Base-by-base conservation (phyloP, 2,797 vertebrate genomes). In the Spinus olivaceus region DNA sequence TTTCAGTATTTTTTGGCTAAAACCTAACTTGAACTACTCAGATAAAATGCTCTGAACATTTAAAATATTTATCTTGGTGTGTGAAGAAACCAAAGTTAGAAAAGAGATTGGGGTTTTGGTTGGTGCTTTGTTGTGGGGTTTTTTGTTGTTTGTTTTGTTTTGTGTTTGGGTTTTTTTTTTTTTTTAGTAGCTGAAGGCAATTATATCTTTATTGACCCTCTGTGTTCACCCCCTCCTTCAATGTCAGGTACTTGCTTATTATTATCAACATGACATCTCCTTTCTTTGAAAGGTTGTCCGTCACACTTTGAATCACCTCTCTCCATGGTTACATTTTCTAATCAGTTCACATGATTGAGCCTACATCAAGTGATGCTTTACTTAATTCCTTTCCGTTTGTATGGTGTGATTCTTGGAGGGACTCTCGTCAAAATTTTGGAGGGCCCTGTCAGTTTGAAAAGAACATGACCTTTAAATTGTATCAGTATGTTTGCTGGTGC, bases 401-500 rank as follows among this genome's bases (percentile, higher is more conserved):
- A 94, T 96, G 95, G 97, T 96, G 97, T 97, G 98, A 98, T 98
- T 98, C 98, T 98, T 98, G 97, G 98, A 99, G 98, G 98, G 98
- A 98, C 98, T 98, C 98, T 98, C 98, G 97, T 99, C 99, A 99
- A 98, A 98, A 98, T 99, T 99, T 99, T 98, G 98, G 99, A 99
- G 98, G 98, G 99, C 98, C 98, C 98, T 99, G 99, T 99, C 99
- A 99, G 98, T 98, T 98, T 99, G 99, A 99, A 99, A 99, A 99
- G 99, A 99, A 99, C 99, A 99, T 99, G 99, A 99, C 99, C 99
- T 99, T 99, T 99, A 99, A 99, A 99, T 98, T 97, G 98, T 99
- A 99, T 99, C 99, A 99, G 99, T 99, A 99, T 99, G 99, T 99
- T 99, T 99, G 99, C 99, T 99, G 99, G 99, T 99, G 99, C 99